Conservation (phyloP, 2,113 vertebrate species). For the Motacilla tschutschensis region DNA sequence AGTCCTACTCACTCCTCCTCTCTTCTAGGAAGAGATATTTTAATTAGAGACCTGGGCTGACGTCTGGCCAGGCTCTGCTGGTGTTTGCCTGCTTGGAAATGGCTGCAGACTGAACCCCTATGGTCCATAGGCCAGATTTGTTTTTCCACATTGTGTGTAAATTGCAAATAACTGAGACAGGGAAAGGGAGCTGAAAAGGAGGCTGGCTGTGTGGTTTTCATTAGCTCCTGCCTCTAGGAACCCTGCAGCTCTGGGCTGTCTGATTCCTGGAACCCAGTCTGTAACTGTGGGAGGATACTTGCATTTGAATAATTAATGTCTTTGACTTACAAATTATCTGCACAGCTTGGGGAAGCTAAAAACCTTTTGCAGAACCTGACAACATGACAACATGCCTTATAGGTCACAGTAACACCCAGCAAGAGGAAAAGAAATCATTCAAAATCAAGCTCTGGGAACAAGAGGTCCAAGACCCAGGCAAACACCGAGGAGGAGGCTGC, state of each 20-base stretch:
- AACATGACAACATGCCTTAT: neutral
- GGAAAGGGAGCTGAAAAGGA: neutral
- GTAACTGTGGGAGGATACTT: neutral
- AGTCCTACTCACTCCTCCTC: neutral
- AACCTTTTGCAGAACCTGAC: neutral
- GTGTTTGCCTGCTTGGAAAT: neutral
- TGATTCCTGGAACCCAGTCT: neutral
- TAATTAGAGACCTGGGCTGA: neutral
- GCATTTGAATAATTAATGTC: neutral
- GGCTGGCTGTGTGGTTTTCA: neutral
- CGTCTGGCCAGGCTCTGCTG: neutral
- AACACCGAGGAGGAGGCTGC: neutral
- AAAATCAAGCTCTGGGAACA: slow-evolving; percentile 7
- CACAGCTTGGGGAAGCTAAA: neutral
- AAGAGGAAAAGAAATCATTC: slow-evolving; percentile 57
- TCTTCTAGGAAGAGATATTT: neutral
- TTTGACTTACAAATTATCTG: neutral
- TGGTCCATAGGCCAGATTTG: neutral
- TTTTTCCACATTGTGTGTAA: neutral
- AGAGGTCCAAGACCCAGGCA: slow-evolving; percentile 30
- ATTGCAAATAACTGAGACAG: neutral
- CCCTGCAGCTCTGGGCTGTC: neutral
- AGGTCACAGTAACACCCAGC: slow-evolving; percentile 34
- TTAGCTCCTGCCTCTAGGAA: neutral
- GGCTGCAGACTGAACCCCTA: neutral